Evolutionary conservation across 1,140 invertebrate genomes (phyloP), one percentile per base, ranked within the genome.

Genomic region (Zeugodacus cucurbitae): DNA sequence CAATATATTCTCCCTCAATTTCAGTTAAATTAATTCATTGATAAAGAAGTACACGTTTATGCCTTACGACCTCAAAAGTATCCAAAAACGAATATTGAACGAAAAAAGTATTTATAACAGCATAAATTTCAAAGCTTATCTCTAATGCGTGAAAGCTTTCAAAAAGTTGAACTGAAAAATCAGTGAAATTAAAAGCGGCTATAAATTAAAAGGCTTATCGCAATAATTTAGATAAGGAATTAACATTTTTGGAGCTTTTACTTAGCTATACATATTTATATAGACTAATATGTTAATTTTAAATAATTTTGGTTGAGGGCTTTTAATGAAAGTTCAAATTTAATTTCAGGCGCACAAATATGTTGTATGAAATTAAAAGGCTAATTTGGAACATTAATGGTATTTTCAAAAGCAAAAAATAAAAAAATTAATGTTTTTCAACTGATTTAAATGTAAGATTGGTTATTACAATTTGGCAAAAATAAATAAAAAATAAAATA

Each of bases 51-150:
- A 62, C 58, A 62, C 6, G 6, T 67, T 20, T 34, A 4, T 67
- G 26, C 1, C 32, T 5, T 26, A 14, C 5, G 14, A n/a, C 17
- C 64, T 20, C 14, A 59, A 26, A 67, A 29, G 34, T 67, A 67
- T 29, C 29, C 0, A 29, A 67, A 67, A 67, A 29, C 6, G 34
- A 26, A 26, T 67, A 20, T 17, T 67, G 14, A 17, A 7, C 14
- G 14, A 34, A 34, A 29, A 34, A 41, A 22, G 34, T 74, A 17
- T 32, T 32, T n/a, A n/a, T 1, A 74, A 41, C 7, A 54, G 8
- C 10, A 74, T 74, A 74, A 74, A 74, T 74, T 74, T 41, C 17
- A 22, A 74, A 82, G 74, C 44, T 82, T 82, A 82, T 82, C 74
- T 54, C 6, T 1, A 82, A 82, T n/a, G 44, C 44, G 37, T 48